phyloP scores from a whole-genome alignment of 2,888 invertebrate species.

The Hyalella azteca region DNA sequence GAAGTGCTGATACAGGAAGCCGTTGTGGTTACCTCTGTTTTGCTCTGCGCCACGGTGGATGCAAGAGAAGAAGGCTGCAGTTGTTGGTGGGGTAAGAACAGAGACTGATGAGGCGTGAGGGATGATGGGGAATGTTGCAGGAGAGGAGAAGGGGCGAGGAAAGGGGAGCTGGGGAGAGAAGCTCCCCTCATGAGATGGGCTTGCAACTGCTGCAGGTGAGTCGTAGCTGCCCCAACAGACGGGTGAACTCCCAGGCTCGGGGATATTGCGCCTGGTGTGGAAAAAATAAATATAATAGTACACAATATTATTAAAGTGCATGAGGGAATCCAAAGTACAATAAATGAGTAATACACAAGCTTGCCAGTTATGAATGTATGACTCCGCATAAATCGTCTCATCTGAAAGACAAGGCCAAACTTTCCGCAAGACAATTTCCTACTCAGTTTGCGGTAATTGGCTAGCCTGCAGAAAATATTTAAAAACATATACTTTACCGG shows the following conservation, averaged over 20 bases:
- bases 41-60: slow-evolving; percentile 40
- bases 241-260: slow-evolving; percentile 76
- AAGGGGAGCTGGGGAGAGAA: slow-evolving; percentile 59
- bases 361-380: too few relatives aligned
- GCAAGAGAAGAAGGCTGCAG: slow-evolving; percentile 45
- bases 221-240: slow-evolving; percentile 63
- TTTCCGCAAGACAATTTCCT: too few relatives aligned
- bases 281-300: too few relatives aligned
- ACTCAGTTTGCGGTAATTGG: too few relatives aligned
- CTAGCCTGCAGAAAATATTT: too few relatives aligned
- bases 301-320: too few relatives aligned
- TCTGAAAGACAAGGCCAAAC: too few relatives aligned
- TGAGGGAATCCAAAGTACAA: too few relatives aligned
- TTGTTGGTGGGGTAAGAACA: slow-evolving; percentile 47
- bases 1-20: too few relatives aligned
- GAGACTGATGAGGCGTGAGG: slow-evolving; percentile 51
- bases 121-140: slow-evolving; percentile 56
- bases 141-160: slow-evolving; percentile 59
- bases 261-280: slow-evolving; percentile 76
- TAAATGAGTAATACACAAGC: too few relatives aligned
- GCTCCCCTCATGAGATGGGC: slow-evolving; percentile 74
- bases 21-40: slow-evolving; percentile 51
- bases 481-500: too few relatives aligned
- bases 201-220: slow-evolving; percentile 72
- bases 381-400: too few relatives aligned